phyloP scores from a whole-genome alignment of 2,888 invertebrate genomes.

The Trissoscelio sp. region DNA sequence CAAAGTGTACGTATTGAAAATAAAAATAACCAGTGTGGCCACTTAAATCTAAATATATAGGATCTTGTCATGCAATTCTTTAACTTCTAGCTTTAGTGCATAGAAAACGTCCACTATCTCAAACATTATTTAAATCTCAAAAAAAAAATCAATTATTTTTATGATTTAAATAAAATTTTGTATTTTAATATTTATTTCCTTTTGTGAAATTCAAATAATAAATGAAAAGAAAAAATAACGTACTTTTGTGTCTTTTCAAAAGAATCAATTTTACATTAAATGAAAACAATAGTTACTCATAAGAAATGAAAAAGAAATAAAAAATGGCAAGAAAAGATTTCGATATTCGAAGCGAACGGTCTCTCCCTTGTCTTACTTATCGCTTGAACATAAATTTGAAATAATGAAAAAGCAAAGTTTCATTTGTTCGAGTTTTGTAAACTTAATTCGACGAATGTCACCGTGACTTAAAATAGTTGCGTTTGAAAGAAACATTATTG shows the following conservation, averaged over 20 bases:
- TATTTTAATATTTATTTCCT: not conserved
- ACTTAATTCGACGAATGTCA: conserved; percentile 30
- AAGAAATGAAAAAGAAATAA: not conserved
- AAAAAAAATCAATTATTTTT: not conserved
- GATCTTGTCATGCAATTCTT: conserved; percentile 46
- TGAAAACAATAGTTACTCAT: too few relatives aligned
- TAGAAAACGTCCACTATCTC: conserved; percentile 1
- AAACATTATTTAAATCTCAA: not conserved
- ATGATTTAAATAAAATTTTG: not conserved
- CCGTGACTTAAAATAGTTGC: conserved; percentile 13
- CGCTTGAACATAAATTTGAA: conserved; percentile 26
- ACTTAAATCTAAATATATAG: conserved; percentile 49
- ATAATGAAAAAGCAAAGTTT: conserved; percentile 35
- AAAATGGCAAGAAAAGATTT: too few relatives aligned
- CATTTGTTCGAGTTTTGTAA: conserved; percentile 33
- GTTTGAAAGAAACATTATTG: conserved; percentile 1
- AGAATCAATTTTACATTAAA: too few relatives aligned
- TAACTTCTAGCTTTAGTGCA: conserved; percentile 5
- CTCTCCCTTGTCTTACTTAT: not conserved
- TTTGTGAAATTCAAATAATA: too few relatives aligned
- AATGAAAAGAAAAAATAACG: too few relatives aligned
- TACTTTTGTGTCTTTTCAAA: too few relatives aligned
- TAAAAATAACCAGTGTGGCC: conserved; percentile 36
- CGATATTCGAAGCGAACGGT: conserved; percentile 5
- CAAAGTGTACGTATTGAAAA: conserved; percentile 24